phyloP scores from a whole-genome alignment of 1,140 invertebrate genomes.

The Formica selysi region DNA sequence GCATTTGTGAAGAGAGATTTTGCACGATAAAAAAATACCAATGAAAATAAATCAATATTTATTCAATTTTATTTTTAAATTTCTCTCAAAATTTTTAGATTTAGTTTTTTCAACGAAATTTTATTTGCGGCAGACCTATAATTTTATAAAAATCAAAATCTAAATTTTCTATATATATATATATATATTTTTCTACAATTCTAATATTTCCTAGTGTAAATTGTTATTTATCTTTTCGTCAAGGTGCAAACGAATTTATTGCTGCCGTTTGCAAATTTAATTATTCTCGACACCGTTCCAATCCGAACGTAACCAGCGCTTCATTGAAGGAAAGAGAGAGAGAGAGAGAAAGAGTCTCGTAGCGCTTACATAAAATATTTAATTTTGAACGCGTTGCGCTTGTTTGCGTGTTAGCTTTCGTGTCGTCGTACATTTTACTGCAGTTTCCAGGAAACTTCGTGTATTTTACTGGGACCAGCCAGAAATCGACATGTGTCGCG shows the following conservation, averaged over 20 bases:
- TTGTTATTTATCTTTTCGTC: neutral
- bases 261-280: constrained; percentile 9
- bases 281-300: neutral
- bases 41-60: neutral
- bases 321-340: neutral
- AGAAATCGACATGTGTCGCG: constrained; percentile 38
- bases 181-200: neutral
- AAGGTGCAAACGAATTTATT: constrained; percentile 7
- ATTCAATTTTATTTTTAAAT: neutral
- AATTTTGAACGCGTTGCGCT: constrained; percentile 14
- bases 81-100: neutral
- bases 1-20: neutral
- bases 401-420: constrained; percentile 14
- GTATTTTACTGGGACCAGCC: constrained; percentile 16
- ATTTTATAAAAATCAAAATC: neutral
- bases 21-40: neutral
- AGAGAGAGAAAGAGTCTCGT: neutral
- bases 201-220: neutral
- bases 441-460: neutral
- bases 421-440: constrained; percentile 10
- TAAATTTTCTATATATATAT: neutral
- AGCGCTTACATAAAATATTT: constrained; percentile 38
- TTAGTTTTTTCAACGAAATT: neutral
- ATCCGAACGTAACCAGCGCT: neutral
- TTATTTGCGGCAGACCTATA: neutral